These are phyloP conservation scores for Okamejei kenojei DNA, from an alignment of 2,797 vertebrate species.

Conservation along the genomic window DNA sequence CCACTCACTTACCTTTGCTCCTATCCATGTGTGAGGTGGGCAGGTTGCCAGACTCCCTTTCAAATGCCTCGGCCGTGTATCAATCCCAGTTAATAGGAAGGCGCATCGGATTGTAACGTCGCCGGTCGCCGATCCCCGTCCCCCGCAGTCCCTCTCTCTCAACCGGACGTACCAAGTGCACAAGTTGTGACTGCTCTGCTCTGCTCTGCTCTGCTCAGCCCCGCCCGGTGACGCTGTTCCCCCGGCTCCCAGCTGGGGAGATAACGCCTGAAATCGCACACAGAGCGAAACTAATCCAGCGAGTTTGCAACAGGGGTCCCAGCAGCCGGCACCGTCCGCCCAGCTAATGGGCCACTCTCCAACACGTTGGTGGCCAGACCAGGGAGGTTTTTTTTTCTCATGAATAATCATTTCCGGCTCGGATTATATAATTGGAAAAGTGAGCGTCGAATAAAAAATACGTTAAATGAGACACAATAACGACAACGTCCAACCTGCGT, in stretches of 20 bases:
- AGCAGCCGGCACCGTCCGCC: not conserved
- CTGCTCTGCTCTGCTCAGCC: not conserved
- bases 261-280: not conserved
- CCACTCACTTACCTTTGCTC: constrained; percentile 31
- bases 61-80: not conserved
- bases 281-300: not conserved
- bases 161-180: not conserved
- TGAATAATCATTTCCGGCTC: constrained; percentile 13
- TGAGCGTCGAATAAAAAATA: not conserved
- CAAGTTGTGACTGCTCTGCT: not conserved
- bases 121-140: not conserved
- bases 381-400: not conserved
- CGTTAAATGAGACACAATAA: not conserved
- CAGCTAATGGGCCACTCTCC: not conserved
- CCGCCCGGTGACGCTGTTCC: constrained; percentile 17
- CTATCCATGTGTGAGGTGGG: not conserved
- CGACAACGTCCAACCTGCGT: not conserved
- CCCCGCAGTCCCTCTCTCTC: not conserved
- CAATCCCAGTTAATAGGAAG: not conserved
- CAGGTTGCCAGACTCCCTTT: not conserved
- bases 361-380: not conserved
- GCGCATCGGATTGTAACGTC: not conserved
- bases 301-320: not conserved
- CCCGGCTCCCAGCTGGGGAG: not conserved
- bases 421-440: not conserved